Conservation (phyloP, 1,140 invertebrate species). For the Pteromalus puparum region DNA sequence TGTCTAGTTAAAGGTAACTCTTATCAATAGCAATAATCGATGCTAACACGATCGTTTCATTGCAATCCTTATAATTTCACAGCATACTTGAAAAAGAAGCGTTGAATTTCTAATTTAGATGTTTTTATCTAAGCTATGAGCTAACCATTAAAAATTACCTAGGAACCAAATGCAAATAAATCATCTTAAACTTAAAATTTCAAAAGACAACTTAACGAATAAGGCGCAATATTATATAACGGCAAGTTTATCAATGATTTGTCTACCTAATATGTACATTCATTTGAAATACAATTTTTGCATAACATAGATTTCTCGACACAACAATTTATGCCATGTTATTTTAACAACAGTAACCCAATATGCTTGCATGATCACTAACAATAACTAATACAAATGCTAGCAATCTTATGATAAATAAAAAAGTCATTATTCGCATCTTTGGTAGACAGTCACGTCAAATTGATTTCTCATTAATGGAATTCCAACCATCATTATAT, state of each 20-base stretch:
- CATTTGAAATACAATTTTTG: constrained; percentile 14
- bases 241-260: constrained; percentile 34
- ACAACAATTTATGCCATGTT: constrained; percentile 19
- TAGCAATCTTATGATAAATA: constrained; percentile 22
- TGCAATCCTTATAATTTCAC: constrained; percentile 32
- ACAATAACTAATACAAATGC: constrained; percentile 33
- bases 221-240: background rate
- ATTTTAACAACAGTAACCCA: constrained; percentile 45
- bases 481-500: constrained; percentile 30
- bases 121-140: constrained; percentile 10
- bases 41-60: constrained; percentile 13
- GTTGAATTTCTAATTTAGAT: background rate
- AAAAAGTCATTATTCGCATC: constrained; percentile 18
- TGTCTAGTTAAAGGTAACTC: constrained; percentile 33
- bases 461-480: constrained; percentile 37
- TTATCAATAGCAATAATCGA: constrained; percentile 1
- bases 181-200: background rate
- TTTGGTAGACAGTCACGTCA: constrained; percentile 47
- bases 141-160: constrained; percentile 12
- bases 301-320: constrained; percentile 14
- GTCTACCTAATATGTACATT: constrained; percentile 50
- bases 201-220: constrained; percentile 23
- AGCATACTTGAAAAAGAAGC: constrained; percentile 39
- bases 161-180: constrained; percentile 7
- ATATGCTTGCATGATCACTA: constrained; percentile 21